A percentile compares a stretch with the other conserved stretches of the same genome.
These are phyloP conservation scores for Baccha elongata DNA, from an alignment of 2,888 invertebrate genomes.

Conservation along the genomic window DNA sequence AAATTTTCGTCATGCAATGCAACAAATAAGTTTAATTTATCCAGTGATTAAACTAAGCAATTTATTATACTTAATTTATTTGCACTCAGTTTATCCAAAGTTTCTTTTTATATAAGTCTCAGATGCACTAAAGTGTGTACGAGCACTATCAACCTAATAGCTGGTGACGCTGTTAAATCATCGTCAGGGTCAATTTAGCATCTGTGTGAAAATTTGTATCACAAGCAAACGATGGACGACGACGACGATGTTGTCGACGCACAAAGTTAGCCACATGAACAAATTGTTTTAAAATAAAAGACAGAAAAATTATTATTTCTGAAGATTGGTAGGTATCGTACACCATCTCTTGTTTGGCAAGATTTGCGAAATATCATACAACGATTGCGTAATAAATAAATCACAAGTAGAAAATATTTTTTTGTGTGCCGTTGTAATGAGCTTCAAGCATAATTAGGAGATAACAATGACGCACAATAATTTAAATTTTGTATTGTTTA, in stretches of 20 bases:
- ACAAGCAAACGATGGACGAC: conserved; percentile 1
- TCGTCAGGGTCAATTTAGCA: conserved; percentile 43
- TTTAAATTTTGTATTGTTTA: too few relatives aligned
- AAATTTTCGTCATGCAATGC: background rate
- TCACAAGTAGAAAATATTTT: background rate
- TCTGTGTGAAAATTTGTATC: conserved; percentile 9
- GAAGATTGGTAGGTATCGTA: background rate
- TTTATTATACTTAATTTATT: background rate
- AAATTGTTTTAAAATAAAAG: conserved; percentile 8
- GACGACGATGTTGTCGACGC: background rate
- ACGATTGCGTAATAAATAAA: conserved; percentile 11
- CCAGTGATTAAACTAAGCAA: background rate
- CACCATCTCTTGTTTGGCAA: conserved; percentile 4
- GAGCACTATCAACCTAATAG: background rate
- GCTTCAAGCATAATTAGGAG: background rate
- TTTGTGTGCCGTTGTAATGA: too few relatives aligned
- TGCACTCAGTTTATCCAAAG: conserved; percentile 1
- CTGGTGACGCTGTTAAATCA: conserved; percentile 38
- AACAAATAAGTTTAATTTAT: conserved; percentile 17
- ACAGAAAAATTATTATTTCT: background rate
- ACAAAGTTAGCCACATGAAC: conserved; percentile 10
- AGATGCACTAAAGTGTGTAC: conserved; percentile 2
- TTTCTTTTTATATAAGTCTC: conserved; percentile 39
- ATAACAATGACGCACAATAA: too few relatives aligned
- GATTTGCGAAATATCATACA: too few relatives aligned